These are phyloP conservation scores for Eristalis intricaria DNA, from an alignment of 2,888 invertebrate species.

Conservation along the genomic window DNA sequence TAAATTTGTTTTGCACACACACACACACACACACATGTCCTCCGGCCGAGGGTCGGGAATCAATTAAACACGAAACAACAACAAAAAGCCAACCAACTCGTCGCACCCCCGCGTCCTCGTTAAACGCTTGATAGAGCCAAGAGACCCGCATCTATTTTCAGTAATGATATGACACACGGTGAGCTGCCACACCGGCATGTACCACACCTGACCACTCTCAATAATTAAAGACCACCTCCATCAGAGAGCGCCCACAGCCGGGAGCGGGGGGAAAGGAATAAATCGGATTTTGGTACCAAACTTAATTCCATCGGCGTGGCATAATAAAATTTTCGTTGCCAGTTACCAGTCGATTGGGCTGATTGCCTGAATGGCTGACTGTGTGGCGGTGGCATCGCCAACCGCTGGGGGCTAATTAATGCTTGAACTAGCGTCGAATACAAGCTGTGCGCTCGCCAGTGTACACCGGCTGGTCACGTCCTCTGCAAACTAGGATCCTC, in stretches of 20 bases:
- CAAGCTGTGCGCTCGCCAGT: background rate
- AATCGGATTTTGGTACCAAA: slow-evolving; percentile 44
- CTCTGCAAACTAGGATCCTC: slow-evolving; percentile 31
- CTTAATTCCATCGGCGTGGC: slow-evolving; percentile 28
- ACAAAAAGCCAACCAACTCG: background rate
- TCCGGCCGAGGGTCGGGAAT: background rate
- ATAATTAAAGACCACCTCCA: slow-evolving; percentile 36
- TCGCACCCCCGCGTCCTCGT: background rate
- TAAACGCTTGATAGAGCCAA: background rate
- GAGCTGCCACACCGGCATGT: background rate
- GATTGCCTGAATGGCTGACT: background rate
- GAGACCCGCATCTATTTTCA: slow-evolving; percentile 16
- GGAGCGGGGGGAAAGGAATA: slow-evolving; percentile 18
- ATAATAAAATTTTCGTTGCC: slow-evolving; percentile 33
- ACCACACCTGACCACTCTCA: slow-evolving; percentile 48
- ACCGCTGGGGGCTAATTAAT: slow-evolving; percentile 33
- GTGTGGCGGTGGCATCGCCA: background rate
- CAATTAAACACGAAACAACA: slow-evolving; percentile 13
- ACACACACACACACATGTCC: background rate
- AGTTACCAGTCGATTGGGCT: slow-evolving; percentile 12
- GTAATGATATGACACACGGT: slow-evolving; percentile 13
- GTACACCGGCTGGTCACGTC: background rate
- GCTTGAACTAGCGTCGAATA: slow-evolving; percentile 3
- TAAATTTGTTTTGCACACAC: slow-evolving; percentile 15
- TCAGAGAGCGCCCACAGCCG: background rate